Base-by-base conservation (phyloP, 2,113 vertebrate genomes). In the Copsychus sechellarum region DNA sequence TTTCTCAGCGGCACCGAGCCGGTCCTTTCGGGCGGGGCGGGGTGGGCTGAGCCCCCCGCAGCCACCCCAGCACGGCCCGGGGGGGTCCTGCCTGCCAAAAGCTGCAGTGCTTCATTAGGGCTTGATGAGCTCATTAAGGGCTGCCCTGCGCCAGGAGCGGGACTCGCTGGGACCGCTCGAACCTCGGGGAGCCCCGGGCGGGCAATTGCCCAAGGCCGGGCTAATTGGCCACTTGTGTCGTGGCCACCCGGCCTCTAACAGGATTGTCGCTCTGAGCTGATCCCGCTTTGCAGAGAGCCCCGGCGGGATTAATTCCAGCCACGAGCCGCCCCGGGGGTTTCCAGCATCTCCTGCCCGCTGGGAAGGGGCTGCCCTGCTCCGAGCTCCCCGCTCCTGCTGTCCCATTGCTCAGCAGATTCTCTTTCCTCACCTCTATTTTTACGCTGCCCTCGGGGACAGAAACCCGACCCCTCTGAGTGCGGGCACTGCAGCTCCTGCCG, bases 351-450 rank as follows among this genome's bases (percentile, higher is more conserved):
- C 53, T 54, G 5, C 33, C 19, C 5, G 4, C 62, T 20, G 69
- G 42, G 18, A 45, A 79, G 79, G 70, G 43, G 26, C n/a, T 80
- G 79, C n/a, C 23, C 57, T 0, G 47, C 5, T 13, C 18, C 2
- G 0, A 6, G 16, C 13, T 3, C 74, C 53, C 0, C 5, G 22
- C n/a, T 57, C 38, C 74, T 4, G 45, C 67, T 53, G 77, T 8
- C 60, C 73, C 42, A 6, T 80, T 33, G 34, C 92, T 93, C 95
- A 80, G 95, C 88, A 95, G 60, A 73, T 92, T 93, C 56, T 26
- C 58, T 90, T 90, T 88, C 54, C 93, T 93, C 85, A 58, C 76
- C 51, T 95, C 96, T 97, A 97, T 97, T 97, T 96, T 96, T 96
- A 66, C 0, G 31, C 67, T 24, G 15, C 21, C 5, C 28, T 47